Conservation (phyloP, 2,888 invertebrate species). For the Campoplex nolae region DNA sequence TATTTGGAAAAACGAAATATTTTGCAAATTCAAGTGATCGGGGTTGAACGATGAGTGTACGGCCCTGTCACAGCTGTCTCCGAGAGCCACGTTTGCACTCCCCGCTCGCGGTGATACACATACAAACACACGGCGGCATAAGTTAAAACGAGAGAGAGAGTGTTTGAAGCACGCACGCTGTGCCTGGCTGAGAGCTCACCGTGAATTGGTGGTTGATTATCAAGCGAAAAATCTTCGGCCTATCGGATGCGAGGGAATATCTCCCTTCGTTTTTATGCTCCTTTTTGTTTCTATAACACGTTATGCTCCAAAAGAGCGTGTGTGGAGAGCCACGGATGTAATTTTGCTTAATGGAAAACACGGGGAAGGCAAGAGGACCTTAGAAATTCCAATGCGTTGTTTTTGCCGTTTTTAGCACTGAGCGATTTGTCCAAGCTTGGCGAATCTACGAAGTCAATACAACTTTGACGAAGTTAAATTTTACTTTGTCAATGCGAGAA, state of each 20-base stretch:
- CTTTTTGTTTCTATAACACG: conserved; percentile 9
- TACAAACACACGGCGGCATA: conserved; percentile 26
- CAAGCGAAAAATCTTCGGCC: conserved; percentile 76
- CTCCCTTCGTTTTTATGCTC: conserved; percentile 47
- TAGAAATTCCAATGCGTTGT: conserved; percentile 41
- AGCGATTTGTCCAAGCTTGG: neutral
- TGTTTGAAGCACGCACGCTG: conserved; percentile 52
- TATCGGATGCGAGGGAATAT: conserved; percentile 76
- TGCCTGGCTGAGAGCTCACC: conserved; percentile 61
- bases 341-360: conserved; percentile 31
- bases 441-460: neutral
- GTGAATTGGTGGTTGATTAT: conserved; percentile 73
- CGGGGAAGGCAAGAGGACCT: conserved; percentile 10
- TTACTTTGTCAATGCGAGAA: neutral
- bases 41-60: conserved; percentile 67
- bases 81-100: conserved; percentile 80
- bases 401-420: neutral
- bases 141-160: conserved; percentile 27
- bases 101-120: conserved; percentile 72
- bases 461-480: neutral
- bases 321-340: conserved; percentile 26
- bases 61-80: conserved; percentile 83
- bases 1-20: neutral
- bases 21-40: neutral
- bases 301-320: conserved; percentile 11